These are phyloP conservation scores for Bursaphelenchus mucronatus DNA, from an alignment of 1,140 invertebrate genomes.

Conservation along the genomic window DNA sequence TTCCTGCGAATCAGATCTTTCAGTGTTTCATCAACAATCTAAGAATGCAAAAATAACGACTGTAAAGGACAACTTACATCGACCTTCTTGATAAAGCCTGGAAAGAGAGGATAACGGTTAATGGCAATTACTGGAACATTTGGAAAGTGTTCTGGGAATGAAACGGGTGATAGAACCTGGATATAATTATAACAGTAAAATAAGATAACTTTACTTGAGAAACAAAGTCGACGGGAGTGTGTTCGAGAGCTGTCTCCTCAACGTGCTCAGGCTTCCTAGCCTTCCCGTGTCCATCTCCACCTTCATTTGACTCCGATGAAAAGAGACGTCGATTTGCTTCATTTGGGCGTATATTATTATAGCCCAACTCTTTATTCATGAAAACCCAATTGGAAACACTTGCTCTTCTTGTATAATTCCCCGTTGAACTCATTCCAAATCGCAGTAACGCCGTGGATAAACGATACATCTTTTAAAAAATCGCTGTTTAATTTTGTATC, in stretches of 20 bases:
- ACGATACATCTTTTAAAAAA: too few relatives aligned
- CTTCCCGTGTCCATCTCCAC: neutral
- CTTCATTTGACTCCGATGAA: neutral
- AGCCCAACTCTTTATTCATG: too few relatives aligned
- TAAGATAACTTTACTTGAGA: neutral
- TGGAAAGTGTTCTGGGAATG: conserved; percentile 93
- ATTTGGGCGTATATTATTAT: conserved; percentile 13
- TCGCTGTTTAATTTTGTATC: too few relatives aligned
- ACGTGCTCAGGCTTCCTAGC: conserved; percentile 18
- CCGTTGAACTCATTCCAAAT: too few relatives aligned
- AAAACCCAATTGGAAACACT: too few relatives aligned
- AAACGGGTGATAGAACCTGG: conserved; percentile 56
- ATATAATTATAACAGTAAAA: conserved; percentile 5
- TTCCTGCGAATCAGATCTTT: conserved; percentile 87
- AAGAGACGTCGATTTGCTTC: conserved; percentile 10
- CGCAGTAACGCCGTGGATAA: too few relatives aligned
- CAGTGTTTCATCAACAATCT: conserved; percentile 72
- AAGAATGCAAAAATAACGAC: conserved; percentile 11
- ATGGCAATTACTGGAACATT: conserved; percentile 90
- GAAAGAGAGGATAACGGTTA: conserved; percentile 89
- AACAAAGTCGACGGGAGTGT: neutral
- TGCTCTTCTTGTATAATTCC: too few relatives aligned
- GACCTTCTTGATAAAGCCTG: conserved; percentile 93
- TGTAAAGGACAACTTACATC: conserved; percentile 68
- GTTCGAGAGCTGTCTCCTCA: neutral